Evolutionary conservation across 2,113 vertebrate genomes (phyloP).

Genomic region (Sceloporus undulatus): DNA sequence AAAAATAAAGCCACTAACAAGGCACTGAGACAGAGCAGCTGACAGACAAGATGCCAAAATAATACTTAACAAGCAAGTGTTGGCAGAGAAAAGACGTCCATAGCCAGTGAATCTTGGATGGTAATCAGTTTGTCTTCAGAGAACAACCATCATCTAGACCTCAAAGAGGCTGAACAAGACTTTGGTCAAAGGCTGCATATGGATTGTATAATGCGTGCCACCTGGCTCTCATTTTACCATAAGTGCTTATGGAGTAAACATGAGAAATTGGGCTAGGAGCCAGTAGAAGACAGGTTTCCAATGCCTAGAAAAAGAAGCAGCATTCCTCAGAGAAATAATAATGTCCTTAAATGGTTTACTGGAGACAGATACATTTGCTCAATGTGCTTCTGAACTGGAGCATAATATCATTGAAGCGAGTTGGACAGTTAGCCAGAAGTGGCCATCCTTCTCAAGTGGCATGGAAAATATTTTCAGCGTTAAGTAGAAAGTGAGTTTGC

Average conservation of each 20-base stretch:
- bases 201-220: constrained; percentile 19
- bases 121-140: background rate
- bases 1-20: background rate
- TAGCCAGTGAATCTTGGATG: constrained; percentile 11
- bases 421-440: background rate
- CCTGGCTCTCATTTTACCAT: constrained; percentile 14
- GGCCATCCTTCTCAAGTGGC: background rate
- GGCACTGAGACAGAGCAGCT: constrained; percentile 19
- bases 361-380: constrained; percentile 3
- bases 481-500: constrained; percentile 1
- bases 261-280: constrained; percentile 1
- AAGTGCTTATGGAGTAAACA: constrained; percentile 38
- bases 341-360: background rate
- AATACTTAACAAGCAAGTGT: constrained; percentile 18
- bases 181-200: constrained; percentile 24
- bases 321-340: background rate
- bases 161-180: constrained; percentile 8
- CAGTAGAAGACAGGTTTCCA: constrained; percentile 17
- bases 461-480: background rate
- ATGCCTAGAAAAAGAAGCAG: background rate
- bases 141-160: background rate
- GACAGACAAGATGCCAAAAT: constrained; percentile 11
- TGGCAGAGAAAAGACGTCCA: constrained; percentile 20
- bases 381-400: background rate
- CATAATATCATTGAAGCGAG: background rate